Percentiles rank a stretch among this genome's conserved stretches.
These are phyloP conservation scores for Calephelis nemesis DNA, from an alignment of 1,140 invertebrate genomes.

Conservation along the genomic window DNA sequence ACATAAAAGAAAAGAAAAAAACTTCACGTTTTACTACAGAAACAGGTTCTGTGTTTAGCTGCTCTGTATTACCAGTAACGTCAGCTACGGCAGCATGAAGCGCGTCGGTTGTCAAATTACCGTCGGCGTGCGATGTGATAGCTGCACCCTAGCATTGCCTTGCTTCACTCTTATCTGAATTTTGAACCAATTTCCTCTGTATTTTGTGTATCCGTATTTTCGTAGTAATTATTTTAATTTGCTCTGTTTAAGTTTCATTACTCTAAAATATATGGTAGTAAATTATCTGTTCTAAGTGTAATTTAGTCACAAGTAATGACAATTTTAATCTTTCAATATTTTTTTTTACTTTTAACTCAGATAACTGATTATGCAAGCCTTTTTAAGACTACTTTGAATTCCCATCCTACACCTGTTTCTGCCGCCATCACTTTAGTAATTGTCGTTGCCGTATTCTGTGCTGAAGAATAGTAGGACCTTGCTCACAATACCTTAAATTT, in stretches of 20 bases:
- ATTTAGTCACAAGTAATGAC: too few species aligned
- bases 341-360: too few species aligned
- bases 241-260: neutral
- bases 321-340: too few species aligned
- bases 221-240: neutral
- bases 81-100: conserved; percentile 24
- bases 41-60: neutral
- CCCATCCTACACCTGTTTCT: too few species aligned
- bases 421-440: too few species aligned
- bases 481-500: too few species aligned
- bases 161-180: conserved; percentile 14
- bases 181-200: conserved; percentile 16
- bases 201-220: conserved; percentile 6
- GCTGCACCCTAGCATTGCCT: conserved; percentile 12
- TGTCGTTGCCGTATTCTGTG: too few species aligned
- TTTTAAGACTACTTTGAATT: too few species aligned
- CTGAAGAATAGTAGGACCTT: too few species aligned
- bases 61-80: conserved; percentile 20
- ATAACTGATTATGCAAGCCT: too few species aligned
- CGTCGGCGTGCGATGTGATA: conserved; percentile 24
- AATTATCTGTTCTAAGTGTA: too few species aligned
- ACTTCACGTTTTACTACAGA: neutral
- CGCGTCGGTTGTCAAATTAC: conserved; percentile 29
- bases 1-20: neutral
- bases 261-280: neutral